phyloP scores from a whole-genome alignment of 2,113 vertebrate genomes.

The Percopsis transmontana region DNA sequence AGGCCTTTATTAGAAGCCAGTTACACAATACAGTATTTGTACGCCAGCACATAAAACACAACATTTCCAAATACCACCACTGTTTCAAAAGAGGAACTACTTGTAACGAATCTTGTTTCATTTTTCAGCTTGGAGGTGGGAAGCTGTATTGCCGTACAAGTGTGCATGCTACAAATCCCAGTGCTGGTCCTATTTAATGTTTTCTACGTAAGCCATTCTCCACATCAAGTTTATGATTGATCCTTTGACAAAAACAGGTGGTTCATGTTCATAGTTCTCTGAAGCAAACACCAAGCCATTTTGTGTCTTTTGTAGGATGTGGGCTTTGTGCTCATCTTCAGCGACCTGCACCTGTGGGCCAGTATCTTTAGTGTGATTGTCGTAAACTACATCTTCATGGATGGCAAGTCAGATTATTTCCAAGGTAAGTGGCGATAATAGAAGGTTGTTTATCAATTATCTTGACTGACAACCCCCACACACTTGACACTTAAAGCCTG shows the following conservation, averaged over 20 bases:
- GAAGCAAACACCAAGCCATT: slow-evolving; percentile 2
- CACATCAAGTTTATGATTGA: slow-evolving; percentile 1
- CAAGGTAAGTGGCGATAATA: slow-evolving; percentile 73
- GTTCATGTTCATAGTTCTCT: background rate
- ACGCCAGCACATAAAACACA: background rate
- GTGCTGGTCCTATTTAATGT: slow-evolving; percentile 86
- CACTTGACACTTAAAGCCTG: too few relatives aligned
- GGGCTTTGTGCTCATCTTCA: slow-evolving; percentile 82
- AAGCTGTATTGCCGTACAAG: slow-evolving; percentile 88
- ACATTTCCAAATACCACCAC: background rate
- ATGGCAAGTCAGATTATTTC: slow-evolving; percentile 88
- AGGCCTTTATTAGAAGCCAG: slow-evolving; percentile 11
- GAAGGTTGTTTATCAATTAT: too few relatives aligned
- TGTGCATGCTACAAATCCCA: slow-evolving; percentile 93
- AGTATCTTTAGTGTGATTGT: slow-evolving; percentile 88
- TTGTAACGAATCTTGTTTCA: background rate
- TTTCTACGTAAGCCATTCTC: slow-evolving; percentile 82
- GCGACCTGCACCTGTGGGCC: slow-evolving; percentile 81
- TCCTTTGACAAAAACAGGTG: slow-evolving; percentile 4
- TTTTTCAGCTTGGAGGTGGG: slow-evolving; percentile 85
- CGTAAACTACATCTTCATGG: slow-evolving; percentile 87
- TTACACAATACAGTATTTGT: background rate
- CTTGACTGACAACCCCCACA: too few relatives aligned
- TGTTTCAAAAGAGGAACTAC: background rate
- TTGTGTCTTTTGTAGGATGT: slow-evolving; percentile 70